Base-by-base conservation (phyloP, 1,140 invertebrate genomes). In the Akabosia matsudoensis region DNA sequence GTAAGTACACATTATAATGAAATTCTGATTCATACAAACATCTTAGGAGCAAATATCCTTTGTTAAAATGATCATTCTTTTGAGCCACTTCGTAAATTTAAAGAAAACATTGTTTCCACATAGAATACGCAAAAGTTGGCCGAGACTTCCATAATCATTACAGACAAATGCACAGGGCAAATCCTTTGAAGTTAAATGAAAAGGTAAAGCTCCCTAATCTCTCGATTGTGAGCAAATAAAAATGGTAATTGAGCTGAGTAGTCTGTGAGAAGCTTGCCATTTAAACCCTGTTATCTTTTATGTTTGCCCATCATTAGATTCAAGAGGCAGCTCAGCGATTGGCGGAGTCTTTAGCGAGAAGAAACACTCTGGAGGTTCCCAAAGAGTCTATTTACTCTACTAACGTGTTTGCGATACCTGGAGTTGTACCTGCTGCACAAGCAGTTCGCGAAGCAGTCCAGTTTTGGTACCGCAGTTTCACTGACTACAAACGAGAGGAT, bases 91-190 rank as follows among this genome's bases (percentile, higher is more conserved):
- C n/a, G n/a, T n/a, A n/a, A n/a, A n/a, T n/a, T n/a, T n/a, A n/a
- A n/a, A n/a, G 37, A 10, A 56, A 70, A 70, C 24, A 7, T 30
- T 33, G 28, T 72, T 34, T 70, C 22, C n/a, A n/a, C n/a, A 13
- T 24, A 72, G 70, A 72, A 72, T 72, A 72, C 37, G 70, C 70
- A 22, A 72, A 72, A 51, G 37, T 72, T 1, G 70, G 33, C 10
- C 2, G 70, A 22, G 70, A 72, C 24, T 72, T 72, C 22, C 70
- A 72, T 26, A 72, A 72, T 28, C 70, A 72, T 72, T 72, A 72
- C 26, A 18, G 70, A 37, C 13, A 4, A 45, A 72, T 72, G 37
- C 70, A 72, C 45, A 72, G 37, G 28, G 70, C 37, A 13, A 22
- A 14, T 34, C 33, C 70, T 22, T 34, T 72, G 30, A 72, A 24